Conservation (phyloP, 35 echinoderm and acorn worm species). For the Lytechinus variegatus region DNA sequence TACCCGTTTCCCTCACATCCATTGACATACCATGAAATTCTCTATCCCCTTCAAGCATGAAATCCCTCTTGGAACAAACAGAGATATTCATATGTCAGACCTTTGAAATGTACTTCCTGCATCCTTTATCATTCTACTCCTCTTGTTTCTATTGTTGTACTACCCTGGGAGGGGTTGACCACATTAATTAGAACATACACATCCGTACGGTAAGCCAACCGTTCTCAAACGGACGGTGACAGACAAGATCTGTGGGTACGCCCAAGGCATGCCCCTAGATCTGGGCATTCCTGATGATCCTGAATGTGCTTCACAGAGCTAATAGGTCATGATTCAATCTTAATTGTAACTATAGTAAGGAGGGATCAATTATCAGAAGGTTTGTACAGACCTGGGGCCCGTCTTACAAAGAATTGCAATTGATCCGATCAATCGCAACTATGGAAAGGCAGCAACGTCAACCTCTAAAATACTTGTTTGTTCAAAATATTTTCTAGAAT, state of each 20-base stretch:
- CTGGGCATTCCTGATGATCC: not conserved
- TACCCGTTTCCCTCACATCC: not conserved
- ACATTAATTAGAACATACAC: constrained; percentile 8
- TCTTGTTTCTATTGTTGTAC: not conserved
- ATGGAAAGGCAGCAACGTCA: too few species aligned
- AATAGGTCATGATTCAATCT: not conserved
- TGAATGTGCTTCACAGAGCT: not conserved
- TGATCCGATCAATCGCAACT: too few species aligned
- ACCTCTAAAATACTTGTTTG: too few species aligned
- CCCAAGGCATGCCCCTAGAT: not conserved
- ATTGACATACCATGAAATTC: not conserved
- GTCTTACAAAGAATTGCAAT: too few species aligned
- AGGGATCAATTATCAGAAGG: not conserved
- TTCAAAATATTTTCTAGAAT: too few species aligned
- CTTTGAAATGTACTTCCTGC: not conserved
- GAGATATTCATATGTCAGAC: not conserved
- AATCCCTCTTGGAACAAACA: not conserved
- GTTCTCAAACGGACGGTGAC: not conserved
- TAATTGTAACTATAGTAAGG: not conserved
- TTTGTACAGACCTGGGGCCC: not conserved
- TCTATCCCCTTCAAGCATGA: not conserved
- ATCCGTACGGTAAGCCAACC: not conserved
- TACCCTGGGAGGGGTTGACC: not conserved
- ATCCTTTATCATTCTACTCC: not conserved
- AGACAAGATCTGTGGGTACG: not conserved